These are phyloP conservation scores for Tor tambroides DNA, from an alignment of 2,113 vertebrate genomes.

Conservation along the genomic window DNA sequence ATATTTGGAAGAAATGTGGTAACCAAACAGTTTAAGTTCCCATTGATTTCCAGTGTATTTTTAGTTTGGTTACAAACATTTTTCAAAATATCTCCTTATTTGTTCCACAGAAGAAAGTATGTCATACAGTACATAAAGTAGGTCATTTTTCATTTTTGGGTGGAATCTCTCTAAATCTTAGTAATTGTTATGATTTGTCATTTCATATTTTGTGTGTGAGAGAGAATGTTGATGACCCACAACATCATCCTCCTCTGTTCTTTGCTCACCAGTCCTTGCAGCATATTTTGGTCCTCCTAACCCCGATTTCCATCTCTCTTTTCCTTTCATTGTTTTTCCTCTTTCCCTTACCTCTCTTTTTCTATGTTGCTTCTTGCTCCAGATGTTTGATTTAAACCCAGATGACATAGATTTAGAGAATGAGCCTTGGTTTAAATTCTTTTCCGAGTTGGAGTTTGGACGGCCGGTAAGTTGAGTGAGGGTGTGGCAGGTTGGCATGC, in stretches of 20 bases:
- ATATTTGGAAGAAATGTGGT: not conserved
- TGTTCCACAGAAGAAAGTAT: no score
- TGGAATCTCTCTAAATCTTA: not conserved
- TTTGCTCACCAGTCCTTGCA: slow-evolving; percentile 50
- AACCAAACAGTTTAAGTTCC: not conserved
- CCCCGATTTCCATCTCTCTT: slow-evolving; percentile 67
- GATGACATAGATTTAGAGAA: slow-evolving; percentile 99
- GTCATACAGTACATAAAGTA: no score
- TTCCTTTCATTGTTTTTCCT: slow-evolving; percentile 71
- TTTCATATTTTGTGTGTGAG: not conserved
- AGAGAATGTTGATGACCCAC: not conserved
- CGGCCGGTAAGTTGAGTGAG: slow-evolving; percentile 89
- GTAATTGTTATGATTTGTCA: not conserved
- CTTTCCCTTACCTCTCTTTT: slow-evolving; percentile 28
- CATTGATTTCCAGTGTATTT: not conserved
- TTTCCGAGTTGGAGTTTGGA: slow-evolving; percentile 99
- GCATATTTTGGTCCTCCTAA: slow-evolving; percentile 63
- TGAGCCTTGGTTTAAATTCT: slow-evolving; percentile 99
- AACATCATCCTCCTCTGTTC: slow-evolving; percentile 52
- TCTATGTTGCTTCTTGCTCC: slow-evolving; percentile 77
- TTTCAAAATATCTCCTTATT: not conserved
- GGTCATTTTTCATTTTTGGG: not conserved
- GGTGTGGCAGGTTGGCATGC: slow-evolving; percentile 36
- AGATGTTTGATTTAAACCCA: slow-evolving; percentile 88
- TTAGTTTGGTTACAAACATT: not conserved